phyloP scores from a whole-genome alignment of 2,888 invertebrate species.

The Noctua janthina region DNA sequence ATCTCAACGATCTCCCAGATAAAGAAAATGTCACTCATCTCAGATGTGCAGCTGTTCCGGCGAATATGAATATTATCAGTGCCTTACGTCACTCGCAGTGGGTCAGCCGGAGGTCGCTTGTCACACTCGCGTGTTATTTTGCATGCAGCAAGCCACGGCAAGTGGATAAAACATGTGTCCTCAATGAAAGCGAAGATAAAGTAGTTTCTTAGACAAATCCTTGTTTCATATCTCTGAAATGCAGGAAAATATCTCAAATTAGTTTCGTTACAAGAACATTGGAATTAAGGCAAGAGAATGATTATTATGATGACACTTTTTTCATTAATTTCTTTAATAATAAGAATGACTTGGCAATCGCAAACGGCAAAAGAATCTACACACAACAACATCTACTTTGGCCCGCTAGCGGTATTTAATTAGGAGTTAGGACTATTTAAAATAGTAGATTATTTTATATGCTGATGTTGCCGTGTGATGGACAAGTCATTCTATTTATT shows the following conservation, averaged over 20 bases:
- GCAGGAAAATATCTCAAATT: not conserved
- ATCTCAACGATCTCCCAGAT: constrained; percentile 1
- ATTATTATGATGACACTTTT: not conserved
- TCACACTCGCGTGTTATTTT: constrained; percentile 29
- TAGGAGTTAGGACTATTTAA: too few relatives aligned
- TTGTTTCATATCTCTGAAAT: not conserved
- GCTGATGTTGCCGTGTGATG: too few relatives aligned
- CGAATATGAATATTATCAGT: constrained; percentile 31
- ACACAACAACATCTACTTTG: too few relatives aligned
- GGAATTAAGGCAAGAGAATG: not conserved
- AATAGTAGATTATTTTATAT: too few relatives aligned
- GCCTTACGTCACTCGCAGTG: constrained; percentile 28
- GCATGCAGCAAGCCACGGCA: not conserved
- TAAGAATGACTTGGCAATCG: too few relatives aligned
- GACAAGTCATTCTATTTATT: too few relatives aligned
- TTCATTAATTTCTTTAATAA: not conserved
- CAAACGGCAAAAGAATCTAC: too few relatives aligned
- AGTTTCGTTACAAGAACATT: not conserved
- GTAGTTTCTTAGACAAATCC: not conserved
- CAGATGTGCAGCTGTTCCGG: constrained; percentile 6
- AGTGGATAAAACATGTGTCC: not conserved
- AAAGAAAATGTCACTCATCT: constrained; percentile 5
- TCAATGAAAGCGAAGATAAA: not conserved
- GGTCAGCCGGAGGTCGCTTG: constrained; percentile 27
- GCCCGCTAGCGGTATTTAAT: too few relatives aligned